Evolutionary conservation across 2,113 vertebrate species (phyloP), one percentile per base, ranked within the genome.

Genomic region (Notothenia coriiceps): DNA sequence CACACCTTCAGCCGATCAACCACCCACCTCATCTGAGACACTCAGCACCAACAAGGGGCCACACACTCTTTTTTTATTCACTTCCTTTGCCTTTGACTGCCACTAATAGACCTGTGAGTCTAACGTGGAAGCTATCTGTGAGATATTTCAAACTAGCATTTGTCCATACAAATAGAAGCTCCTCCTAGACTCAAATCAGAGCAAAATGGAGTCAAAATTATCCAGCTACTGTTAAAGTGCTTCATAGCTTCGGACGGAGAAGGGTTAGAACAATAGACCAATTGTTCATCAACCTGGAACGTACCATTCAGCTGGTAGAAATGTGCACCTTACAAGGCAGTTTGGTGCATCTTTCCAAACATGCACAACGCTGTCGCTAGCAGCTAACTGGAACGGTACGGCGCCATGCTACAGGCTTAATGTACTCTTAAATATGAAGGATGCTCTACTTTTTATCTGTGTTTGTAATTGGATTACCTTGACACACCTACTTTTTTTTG

Each of bases 1-100:
- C 97, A 97, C 85, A 99, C 97, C 0, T 96, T 98, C 87, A 99
- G 97, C 85, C 95, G 97, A 72, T 99, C 98, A 11, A 97, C 96
- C 83, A 98, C 97, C 71, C 97, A 99, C 89, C 96, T 99, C 80
- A 94, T 97, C 91, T 98, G 95, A 98, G 9, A n/a, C 2, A 2
- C 40, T 5, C 6, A 63, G 64, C 22, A 44, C 25, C 18, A n/a
- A 15, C 29, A 15, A 15, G n/a, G 5, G 13, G 25, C 4, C 0
- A 9, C 7, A 22, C 13, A 50, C 11, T 14, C 11, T 47, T 47
- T 12, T 13, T 47, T 33, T 18, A 33, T 49, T 12, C 20, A 12
- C 51, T 67, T 79, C 13, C 1, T 64, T 52, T 67, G 47, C 47
- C 35, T 67, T 40, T 33, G 17, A 35, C 40, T 82, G 47, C 47